Conservation (phyloP, 2,113 vertebrate species). For the Macquaria ambigua region DNA sequence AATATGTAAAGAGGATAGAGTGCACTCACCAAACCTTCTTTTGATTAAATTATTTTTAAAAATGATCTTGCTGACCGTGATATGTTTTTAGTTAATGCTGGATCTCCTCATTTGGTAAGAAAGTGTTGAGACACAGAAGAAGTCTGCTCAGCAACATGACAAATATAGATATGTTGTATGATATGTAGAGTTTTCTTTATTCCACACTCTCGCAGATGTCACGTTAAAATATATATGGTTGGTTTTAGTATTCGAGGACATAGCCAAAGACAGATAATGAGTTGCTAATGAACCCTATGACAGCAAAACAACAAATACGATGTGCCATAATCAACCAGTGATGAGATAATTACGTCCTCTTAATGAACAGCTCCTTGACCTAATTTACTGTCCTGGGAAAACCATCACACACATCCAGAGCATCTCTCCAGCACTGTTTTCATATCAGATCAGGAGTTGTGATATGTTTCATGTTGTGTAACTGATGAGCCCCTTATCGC, state of each 20-base stretch:
- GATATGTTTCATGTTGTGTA: slow-evolving; percentile 30
- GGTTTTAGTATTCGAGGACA: slow-evolving; percentile 17
- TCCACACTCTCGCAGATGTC: not conserved
- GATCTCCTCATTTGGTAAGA: not conserved
- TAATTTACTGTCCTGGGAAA: slow-evolving; percentile 46
- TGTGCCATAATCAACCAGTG: slow-evolving; percentile 29
- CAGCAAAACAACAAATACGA: slow-evolving; percentile 38
- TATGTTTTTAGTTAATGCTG: no score
- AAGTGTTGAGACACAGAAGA: not conserved
- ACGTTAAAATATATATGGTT: not conserved
- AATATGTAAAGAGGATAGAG: not conserved
- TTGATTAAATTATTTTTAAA: not conserved
- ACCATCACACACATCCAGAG: slow-evolving; percentile 22
- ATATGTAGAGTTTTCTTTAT: not conserved
- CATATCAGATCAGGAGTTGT: slow-evolving; percentile 20
- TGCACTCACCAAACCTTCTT: not conserved
- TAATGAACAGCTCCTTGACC: slow-evolving; percentile 60
- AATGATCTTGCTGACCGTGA: no score
- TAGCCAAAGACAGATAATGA: slow-evolving; percentile 10
- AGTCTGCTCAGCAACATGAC: not conserved
- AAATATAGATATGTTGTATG: not conserved
- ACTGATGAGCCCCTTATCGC: slow-evolving; percentile 32
- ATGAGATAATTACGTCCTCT: slow-evolving; percentile 62
- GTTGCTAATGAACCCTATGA: slow-evolving; percentile 30
- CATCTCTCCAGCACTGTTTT: not conserved